These are phyloP conservation scores for Noctua comes DNA, from an alignment of 2,888 invertebrate species.

Conservation along the genomic window DNA sequence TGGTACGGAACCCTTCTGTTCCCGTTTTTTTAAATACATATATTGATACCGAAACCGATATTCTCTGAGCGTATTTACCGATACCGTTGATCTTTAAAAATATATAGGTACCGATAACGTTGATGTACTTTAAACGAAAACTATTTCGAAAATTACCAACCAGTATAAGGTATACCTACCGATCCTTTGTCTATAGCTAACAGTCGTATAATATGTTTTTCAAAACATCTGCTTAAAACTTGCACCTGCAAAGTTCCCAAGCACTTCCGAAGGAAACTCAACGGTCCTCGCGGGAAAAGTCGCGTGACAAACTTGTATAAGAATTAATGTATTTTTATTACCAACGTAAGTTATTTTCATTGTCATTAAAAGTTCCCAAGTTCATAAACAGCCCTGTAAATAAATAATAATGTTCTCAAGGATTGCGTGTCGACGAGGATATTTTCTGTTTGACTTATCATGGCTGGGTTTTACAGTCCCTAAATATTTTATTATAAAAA, in stretches of 20 bases:
- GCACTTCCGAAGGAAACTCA: constrained; percentile 42
- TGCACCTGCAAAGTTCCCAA: constrained; percentile 50
- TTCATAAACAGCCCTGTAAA: constrained; percentile 82
- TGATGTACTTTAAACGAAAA: not conserved
- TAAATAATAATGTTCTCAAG: constrained; percentile 80
- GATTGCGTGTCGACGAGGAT: constrained; percentile 78
- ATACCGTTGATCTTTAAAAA: not conserved
- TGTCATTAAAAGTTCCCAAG: constrained; percentile 85
- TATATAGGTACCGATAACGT: too few species aligned
- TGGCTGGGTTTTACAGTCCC: constrained; percentile 70
- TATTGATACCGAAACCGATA: not conserved
- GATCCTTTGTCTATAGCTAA: not conserved
- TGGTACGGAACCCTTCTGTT: too few species aligned
- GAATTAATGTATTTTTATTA: constrained; percentile 85
- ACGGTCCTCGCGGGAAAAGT: constrained; percentile 64
- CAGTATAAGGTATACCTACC: not conserved
- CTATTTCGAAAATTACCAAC: not conserved
- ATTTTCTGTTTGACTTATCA: constrained; percentile 72
- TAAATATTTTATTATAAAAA: constrained; percentile 67
- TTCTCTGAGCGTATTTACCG: not conserved
- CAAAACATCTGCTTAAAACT: constrained; percentile 41
- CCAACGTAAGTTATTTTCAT: constrained; percentile 81
- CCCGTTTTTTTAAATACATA: not conserved
- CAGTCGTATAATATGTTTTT: constrained; percentile 2
- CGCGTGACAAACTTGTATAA: constrained; percentile 84